phyloP scores from a whole-genome alignment of 1,140 invertebrate species.

The Tribolium madens region DNA sequence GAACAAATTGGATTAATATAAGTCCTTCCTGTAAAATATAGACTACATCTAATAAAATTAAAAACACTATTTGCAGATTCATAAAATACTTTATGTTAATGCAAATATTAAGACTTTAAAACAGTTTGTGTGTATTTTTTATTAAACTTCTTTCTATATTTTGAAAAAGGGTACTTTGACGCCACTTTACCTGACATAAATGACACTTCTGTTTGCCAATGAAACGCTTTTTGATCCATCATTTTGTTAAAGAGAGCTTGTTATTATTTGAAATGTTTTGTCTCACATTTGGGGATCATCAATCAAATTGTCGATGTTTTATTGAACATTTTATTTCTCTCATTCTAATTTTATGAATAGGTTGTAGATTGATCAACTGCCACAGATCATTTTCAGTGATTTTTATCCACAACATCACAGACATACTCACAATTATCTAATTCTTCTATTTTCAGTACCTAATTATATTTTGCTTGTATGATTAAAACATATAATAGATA shows the following conservation, averaged over 20 bases:
- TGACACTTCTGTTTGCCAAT: not conserved
- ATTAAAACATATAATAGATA: not conserved
- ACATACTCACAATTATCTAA: too few species aligned
- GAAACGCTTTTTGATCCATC: not conserved
- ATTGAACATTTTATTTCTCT: not conserved
- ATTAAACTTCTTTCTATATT: too few species aligned
- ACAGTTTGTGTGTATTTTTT: too few species aligned
- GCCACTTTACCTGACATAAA: too few species aligned
- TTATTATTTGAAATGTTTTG: slow-evolving; percentile 22
- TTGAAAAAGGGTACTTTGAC: too few species aligned
- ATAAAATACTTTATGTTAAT: too few species aligned
- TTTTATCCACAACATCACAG: not conserved
- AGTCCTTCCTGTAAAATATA: too few species aligned
- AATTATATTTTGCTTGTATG: not conserved
- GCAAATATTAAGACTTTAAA: too few species aligned
- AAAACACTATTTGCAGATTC: too few species aligned
- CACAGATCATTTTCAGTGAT: not conserved
- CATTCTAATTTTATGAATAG: not conserved
- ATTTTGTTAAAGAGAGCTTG: not conserved
- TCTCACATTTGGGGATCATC: slow-evolving; percentile 16
- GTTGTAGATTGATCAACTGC: not conserved
- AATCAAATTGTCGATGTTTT: not conserved
- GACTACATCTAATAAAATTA: too few species aligned
- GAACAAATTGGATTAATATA: too few species aligned
- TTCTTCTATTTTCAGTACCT: too few species aligned